Evolutionary conservation across 1,140 invertebrate species (phyloP).

Genomic region (Drosophila asahinai): DNA sequence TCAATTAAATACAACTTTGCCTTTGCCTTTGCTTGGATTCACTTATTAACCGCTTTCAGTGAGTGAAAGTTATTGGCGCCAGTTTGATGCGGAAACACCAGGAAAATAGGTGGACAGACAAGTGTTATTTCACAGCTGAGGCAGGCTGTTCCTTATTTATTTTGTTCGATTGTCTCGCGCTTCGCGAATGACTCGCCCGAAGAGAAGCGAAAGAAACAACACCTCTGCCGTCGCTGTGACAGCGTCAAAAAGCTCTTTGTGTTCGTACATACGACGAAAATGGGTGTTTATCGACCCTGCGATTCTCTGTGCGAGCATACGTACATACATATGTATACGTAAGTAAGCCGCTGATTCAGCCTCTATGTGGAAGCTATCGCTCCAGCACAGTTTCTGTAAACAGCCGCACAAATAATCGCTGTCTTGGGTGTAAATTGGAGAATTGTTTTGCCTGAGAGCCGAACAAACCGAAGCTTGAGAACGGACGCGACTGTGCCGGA

Average conservation of each 20-base stretch:
- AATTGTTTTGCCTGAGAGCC: background rate
- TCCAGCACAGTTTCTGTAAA: background rate
- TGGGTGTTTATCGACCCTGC: background rate
- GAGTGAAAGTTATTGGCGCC: no score
- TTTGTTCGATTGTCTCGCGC: conserved; percentile 44
- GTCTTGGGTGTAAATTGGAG: background rate
- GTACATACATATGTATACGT: background rate
- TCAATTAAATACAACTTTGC: background rate
- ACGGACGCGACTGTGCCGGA: conserved; percentile 45
- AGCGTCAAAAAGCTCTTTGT: conserved; percentile 50
- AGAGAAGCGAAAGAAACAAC: conserved; percentile 47
- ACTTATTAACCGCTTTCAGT: background rate
- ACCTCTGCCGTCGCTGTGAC: conserved; percentile 12
- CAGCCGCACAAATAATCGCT: background rate
- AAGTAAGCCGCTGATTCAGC: conserved; percentile 19
- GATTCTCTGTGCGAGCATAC: background rate
- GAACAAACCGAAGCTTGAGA: conserved; percentile 1
- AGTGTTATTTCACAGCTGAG: conserved; percentile 7
- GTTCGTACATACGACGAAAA: conserved; percentile 3
- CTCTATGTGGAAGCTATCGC: background rate
- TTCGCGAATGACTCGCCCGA: conserved; percentile 39
- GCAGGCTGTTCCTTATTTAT: conserved; percentile 28
- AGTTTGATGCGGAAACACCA: background rate
- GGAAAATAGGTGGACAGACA: background rate
- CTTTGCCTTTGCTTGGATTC: background rate